Evolutionary conservation across 2,797 vertebrate species (phyloP), one percentile per base, ranked within the genome.

Genomic region (Aplochiton taeniatus): DNA sequence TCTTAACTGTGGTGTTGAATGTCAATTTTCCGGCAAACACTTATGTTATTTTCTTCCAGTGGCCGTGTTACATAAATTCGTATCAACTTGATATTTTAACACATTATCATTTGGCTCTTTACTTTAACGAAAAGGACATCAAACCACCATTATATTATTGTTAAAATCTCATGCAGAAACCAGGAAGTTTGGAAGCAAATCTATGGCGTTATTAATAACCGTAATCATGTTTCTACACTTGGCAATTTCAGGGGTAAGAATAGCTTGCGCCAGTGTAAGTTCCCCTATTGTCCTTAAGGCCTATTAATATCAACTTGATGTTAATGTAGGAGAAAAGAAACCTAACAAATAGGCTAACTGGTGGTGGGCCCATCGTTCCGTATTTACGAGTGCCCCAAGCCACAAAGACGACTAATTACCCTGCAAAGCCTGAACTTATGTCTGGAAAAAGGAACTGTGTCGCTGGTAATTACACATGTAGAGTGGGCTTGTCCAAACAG

Each of bases 401-500:
- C 74, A 79, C 77, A 78, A 76, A 77, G 83, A 81, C 88, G 84
- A 80, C 86, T 91, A 87, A 91, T 91, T 84, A 87, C 80, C 74
- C 73, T 55, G 72, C 60, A 45, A 77, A 69, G 68, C 76, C 74
- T 81, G 79, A 84, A 87, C 85, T 82, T 78, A 78, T 77, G 84
- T 82, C 79, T 83, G 77, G 76, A 79, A 83, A 87, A 88, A 87
- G 85, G 82, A 85, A 86, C 79, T 67, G 79, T 88, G 89, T 89
- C 88, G 79, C 81, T 77, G 75, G 84, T 92, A 90, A 91, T 91
- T 92, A 91, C 83, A 90, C 83, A 83, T 86, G 83, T 85, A 85
- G 85, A 86, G 81, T 72, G 77, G 63, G 80, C 78, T 86, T 87
- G 87, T 89, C 88, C 80, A 91, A 90, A 91, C 89, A 87, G 86